Evolutionary conservation across 64 coral and sea anemone species (phyloP).

Genomic region (Stylophora pistillata): DNA sequence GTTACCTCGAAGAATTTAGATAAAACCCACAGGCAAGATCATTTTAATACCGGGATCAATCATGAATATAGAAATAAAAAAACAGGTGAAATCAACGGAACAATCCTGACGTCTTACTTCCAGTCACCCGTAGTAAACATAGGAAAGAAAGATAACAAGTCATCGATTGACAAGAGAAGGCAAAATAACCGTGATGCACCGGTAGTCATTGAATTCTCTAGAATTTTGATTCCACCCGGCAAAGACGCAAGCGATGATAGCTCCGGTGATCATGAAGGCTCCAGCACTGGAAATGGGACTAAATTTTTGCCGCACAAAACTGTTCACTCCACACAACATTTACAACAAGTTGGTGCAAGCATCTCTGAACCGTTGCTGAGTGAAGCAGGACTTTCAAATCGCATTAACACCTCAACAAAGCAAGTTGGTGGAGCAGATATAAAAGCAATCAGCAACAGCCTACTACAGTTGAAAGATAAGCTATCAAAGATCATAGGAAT

Average conservation of each 20-base stretch:
- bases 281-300: background rate
- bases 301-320: background rate
- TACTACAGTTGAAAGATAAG: conserved; percentile 25
- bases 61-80: background rate
- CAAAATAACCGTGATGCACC: conserved; percentile 24
- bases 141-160: background rate
- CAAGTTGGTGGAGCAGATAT: background rate
- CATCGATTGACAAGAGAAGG: conserved; percentile 18
- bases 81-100: background rate
- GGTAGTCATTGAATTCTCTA: conserved; percentile 39
- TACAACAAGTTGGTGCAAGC: background rate
- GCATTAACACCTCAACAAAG: conserved; percentile 4
- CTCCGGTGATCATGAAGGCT: background rate
- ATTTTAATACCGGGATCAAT: background rate
- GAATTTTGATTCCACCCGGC: conserved; percentile 18
- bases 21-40: background rate
- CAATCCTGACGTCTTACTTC: background rate
- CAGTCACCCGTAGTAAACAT: background rate
- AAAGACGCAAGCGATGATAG: background rate
- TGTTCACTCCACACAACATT: background rate
- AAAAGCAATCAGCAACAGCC: background rate
- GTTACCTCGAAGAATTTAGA: background rate
- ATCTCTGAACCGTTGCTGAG: conserved; percentile 4
- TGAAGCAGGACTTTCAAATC: background rate
- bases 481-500: conserved; percentile 17